Evolutionary conservation across 1,140 invertebrate genomes (phyloP).

Genomic region (Drosophila murphyi): DNA sequence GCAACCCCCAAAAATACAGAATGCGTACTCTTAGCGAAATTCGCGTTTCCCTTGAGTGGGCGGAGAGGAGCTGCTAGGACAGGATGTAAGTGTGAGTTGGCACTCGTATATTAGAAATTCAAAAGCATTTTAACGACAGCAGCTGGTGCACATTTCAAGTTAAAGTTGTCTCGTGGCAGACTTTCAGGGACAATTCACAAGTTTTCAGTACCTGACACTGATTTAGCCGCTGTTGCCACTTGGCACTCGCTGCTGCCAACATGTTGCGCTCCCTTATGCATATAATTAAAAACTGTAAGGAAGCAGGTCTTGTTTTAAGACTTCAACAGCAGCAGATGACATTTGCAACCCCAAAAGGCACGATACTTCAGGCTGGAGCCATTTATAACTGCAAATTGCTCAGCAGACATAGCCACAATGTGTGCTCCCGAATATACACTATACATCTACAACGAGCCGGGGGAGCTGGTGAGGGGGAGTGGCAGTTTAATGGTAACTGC

Average conservation of each 20-base stretch:
- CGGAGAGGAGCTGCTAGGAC: too few species aligned
- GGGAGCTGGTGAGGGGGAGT: background rate
- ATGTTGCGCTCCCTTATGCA: constrained; percentile 60
- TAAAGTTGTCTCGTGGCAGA: constrained; percentile 2
- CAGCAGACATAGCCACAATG: constrained; percentile 74
- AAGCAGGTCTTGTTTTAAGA: constrained; percentile 4
- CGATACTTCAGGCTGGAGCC: constrained; percentile 13
- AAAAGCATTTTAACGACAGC: constrained; percentile 67
- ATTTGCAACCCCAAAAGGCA: constrained; percentile 40
- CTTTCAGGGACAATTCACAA: constrained; percentile 53
- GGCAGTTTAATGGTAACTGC: constrained; percentile 39
- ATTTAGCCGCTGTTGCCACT: constrained; percentile 28
- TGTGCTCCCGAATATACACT: constrained; percentile 68
- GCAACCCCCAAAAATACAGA: constrained; percentile 38
- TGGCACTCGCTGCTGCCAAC: constrained; percentile 33
- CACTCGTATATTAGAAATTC: constrained; percentile 59
- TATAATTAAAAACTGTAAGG: constrained; percentile 58
- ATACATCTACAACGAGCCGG: constrained; percentile 20
- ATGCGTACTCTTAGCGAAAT: constrained; percentile 53
- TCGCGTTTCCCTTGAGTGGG: background rate
- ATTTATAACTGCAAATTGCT: constrained; percentile 75
- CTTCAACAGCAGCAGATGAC: constrained; percentile 66
- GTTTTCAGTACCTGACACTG: constrained; percentile 41
- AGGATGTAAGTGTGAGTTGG: background rate
- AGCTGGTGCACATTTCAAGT: constrained; percentile 54